These are phyloP conservation scores for Odontomachus brunneus DNA, from an alignment of 1,140 invertebrate species.

Conservation along the genomic window DNA sequence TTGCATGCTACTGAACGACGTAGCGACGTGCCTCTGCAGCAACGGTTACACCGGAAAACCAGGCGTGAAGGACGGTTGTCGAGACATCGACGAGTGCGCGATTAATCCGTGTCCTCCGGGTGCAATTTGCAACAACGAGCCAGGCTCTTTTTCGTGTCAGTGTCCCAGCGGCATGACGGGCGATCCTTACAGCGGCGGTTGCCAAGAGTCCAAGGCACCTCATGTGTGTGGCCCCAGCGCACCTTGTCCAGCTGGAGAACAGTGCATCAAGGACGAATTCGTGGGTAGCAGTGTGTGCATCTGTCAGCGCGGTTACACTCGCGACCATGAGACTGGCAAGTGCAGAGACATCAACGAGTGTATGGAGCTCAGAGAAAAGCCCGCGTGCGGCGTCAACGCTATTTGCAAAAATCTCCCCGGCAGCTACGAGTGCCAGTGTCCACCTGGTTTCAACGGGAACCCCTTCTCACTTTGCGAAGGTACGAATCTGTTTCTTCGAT, in stretches of 20 bases:
- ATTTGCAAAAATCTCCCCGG: conserved; percentile 97
- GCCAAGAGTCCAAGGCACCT: conserved; percentile 87
- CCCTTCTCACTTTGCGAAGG: conserved; percentile 93
- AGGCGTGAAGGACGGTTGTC: conserved; percentile 90
- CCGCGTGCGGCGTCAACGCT: conserved; percentile 93
- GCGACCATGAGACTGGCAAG: conserved; percentile 89
- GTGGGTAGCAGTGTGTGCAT: conserved; percentile 93
- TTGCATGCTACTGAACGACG: conserved; percentile 93
- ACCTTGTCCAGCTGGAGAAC: conserved; percentile 93
- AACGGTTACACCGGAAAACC: conserved; percentile 91
- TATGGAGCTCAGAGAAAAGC: conserved; percentile 89
- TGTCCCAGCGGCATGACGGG: conserved; percentile 91
- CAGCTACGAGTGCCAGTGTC: conserved; percentile 97
- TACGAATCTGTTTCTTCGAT: conserved; percentile 69
- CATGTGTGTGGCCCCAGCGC: conserved; percentile 89
- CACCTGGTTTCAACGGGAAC: conserved; percentile 94
- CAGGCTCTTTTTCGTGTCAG: conserved; percentile 94
- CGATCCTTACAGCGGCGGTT: conserved; percentile 90
- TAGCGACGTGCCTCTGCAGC: conserved; percentile 93
- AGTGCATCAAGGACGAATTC: conserved; percentile 92
- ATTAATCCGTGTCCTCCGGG: conserved; percentile 91
- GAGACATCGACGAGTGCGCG: conserved; percentile 94
- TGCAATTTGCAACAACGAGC: conserved; percentile 95
- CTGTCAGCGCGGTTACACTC: conserved; percentile 92
- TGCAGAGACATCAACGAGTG: conserved; percentile 97